phyloP scores from a whole-genome alignment of 2,113 vertebrate species.

The Tiliqua scincoides region DNA sequence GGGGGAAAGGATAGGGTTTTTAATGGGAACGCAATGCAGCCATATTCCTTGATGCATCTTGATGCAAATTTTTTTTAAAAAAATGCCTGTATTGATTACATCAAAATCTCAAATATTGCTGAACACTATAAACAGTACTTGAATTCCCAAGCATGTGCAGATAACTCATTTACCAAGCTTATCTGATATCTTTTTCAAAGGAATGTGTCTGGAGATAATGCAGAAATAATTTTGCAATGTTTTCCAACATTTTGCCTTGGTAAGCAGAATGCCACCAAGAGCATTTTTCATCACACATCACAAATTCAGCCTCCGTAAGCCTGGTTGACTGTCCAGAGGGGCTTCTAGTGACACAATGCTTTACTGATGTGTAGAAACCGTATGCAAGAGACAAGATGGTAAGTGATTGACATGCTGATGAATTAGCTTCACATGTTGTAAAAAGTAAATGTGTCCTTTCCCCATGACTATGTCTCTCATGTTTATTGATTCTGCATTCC shows the following conservation, averaged over 20 bases:
- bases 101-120: neutral
- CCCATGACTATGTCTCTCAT: neutral
- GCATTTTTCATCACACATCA: neutral
- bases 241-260: neutral
- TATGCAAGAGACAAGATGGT: neutral
- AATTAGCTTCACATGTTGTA: neutral
- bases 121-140: neutral
- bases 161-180: neutral
- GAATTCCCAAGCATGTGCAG: neutral
- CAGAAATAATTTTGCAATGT: neutral
- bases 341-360: neutral
- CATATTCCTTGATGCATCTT: too few relatives aligned
- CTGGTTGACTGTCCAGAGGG: neutral
- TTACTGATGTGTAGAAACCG: neutral
- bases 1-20: neutral
- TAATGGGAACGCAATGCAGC: too few relatives aligned
- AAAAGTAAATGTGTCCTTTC: neutral
- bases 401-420: neutral
- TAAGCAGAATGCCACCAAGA: neutral
- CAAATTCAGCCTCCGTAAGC: neutral
- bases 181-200: neutral
- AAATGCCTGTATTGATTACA: neutral
- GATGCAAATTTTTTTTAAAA: too few relatives aligned
- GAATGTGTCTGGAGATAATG: neutral
- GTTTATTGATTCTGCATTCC: too few relatives aligned